Evolutionary conservation across 2,888 invertebrate genomes (phyloP).

Genomic region (Gerris lacustris): DNA sequence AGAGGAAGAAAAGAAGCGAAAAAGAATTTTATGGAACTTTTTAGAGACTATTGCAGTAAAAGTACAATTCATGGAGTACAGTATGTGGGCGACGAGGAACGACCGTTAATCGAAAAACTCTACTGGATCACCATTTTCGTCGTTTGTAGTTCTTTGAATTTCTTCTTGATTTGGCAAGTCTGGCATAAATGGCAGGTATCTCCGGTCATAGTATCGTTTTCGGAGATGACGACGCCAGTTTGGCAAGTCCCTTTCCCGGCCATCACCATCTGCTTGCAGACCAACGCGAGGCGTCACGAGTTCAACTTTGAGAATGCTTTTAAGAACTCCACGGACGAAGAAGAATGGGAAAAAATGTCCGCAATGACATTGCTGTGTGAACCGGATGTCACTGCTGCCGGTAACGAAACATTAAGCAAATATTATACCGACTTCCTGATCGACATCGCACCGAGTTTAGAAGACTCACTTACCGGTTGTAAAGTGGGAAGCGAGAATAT

Average conservation of each 20-base stretch:
- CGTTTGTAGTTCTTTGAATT: constrained; percentile 21
- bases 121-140: constrained; percentile 24
- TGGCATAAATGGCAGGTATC: constrained; percentile 58
- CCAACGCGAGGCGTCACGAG: constrained; percentile 48
- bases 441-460: constrained; percentile 31
- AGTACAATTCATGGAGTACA: constrained; percentile 51
- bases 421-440: not conserved
- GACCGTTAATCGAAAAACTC: constrained; percentile 42
- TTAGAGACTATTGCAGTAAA: constrained; percentile 48
- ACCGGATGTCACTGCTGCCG: not conserved
- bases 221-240: constrained; percentile 55
- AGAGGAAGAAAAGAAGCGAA: not conserved
- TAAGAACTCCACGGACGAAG: not conserved
- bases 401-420: not conserved
- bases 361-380: not conserved
- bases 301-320: constrained; percentile 52
- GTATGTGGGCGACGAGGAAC: constrained; percentile 48
- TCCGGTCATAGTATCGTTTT: constrained; percentile 62
- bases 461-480: constrained; percentile 46
- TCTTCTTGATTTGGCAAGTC: constrained; percentile 23
- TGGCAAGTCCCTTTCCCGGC: constrained; percentile 55
- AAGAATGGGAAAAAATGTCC: not conserved
- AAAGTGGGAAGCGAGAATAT: constrained; percentile 44
- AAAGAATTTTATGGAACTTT: constrained; percentile 37
- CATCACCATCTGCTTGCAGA: constrained; percentile 52